Base-by-base conservation (phyloP, 1,140 invertebrate species). In the Pseudomyrmex flavicornis region DNA sequence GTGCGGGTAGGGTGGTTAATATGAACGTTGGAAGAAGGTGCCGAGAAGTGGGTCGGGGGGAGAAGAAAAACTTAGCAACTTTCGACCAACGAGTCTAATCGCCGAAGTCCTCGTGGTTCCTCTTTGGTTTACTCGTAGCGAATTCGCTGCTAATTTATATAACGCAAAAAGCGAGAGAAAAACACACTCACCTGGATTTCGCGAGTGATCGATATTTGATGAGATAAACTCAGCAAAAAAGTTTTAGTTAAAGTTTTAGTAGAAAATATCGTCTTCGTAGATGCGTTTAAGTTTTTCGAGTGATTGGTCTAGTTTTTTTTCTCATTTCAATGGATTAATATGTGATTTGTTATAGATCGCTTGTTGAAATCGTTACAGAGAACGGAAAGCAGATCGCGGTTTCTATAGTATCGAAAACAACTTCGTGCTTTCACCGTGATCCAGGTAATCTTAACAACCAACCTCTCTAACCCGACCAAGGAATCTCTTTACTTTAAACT, bases 1-100 rank as follows among this genome's bases (percentile, higher is more conserved):
- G 35, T 63, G 65, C 58, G 63, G 35, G 63, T 75, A 44, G 82
- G 58, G 59, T 80, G 61, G 75, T 69, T 88, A 85, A 82, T 88
- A 84, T 70, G 83, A 86, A 86, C 68, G 79, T 85, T 79, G 69
- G 61, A 82, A 77, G 86, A 82, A 85, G 83, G 62, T 70, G 77
- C 72, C 56, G 59, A 35, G 35, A 77, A 74, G 86, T 54, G 77
- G 76, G 74, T 58, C 58, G 54, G 56, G 72, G 62, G 61, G 52
- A 62, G 73, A 66, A 62, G 68, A 66, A 84, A 83, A 89, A 89
- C 76, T 89, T 88, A 35, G n/a, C 74, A 89, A 89, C 77, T 89
- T 89, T 83, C 74, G 79, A 68, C 61, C 77, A 74, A 85, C 86
- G 77, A 83, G 84, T 89, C 86, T 89, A 89, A 89, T 89, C 86